phyloP scores from a whole-genome alignment of 2,888 invertebrate species.

The Parasteatoda lunata region DNA sequence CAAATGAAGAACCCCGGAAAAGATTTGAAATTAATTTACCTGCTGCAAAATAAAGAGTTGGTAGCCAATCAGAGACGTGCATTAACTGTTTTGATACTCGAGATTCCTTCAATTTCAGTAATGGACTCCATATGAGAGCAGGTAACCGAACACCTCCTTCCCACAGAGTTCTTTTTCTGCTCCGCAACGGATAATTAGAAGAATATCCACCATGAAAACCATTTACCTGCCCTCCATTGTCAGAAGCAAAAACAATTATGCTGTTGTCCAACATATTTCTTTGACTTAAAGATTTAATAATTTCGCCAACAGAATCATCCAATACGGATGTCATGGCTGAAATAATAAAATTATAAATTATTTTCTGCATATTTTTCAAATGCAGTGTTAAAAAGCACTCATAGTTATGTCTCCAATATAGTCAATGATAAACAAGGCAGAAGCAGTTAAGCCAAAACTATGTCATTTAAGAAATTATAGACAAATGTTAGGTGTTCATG shows the following conservation, averaged over 20 bases:
- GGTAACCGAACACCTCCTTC: conserved; percentile 93
- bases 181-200: conserved; percentile 79
- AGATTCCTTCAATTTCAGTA: conserved; percentile 77
- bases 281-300: conserved; percentile 81
- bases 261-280: conserved; percentile 85
- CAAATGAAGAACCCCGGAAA: too few relatives aligned
- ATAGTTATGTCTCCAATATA: too few relatives aligned
- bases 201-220: conserved; percentile 72
- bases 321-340: conserved; percentile 89
- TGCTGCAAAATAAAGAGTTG: conserved; percentile 85
- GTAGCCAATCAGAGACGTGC: conserved; percentile 92
- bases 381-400: too few relatives aligned
- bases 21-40: conserved; percentile 74
- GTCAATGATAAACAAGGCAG: too few relatives aligned
- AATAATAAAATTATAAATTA: background rate
- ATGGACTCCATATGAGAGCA: conserved; percentile 86
- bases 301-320: conserved; percentile 88
- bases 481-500: too few relatives aligned
- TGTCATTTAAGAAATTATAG: too few relatives aligned
- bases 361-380: too few relatives aligned
- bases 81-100: conserved; percentile 81
- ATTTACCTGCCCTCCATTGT: conserved; percentile 85
- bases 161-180: conserved; percentile 81
- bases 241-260: conserved; percentile 88
- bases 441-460: too few relatives aligned